Evolutionary conservation across 1,140 invertebrate species (phyloP).

Genomic region (Leptonema lineaticorne): DNA sequence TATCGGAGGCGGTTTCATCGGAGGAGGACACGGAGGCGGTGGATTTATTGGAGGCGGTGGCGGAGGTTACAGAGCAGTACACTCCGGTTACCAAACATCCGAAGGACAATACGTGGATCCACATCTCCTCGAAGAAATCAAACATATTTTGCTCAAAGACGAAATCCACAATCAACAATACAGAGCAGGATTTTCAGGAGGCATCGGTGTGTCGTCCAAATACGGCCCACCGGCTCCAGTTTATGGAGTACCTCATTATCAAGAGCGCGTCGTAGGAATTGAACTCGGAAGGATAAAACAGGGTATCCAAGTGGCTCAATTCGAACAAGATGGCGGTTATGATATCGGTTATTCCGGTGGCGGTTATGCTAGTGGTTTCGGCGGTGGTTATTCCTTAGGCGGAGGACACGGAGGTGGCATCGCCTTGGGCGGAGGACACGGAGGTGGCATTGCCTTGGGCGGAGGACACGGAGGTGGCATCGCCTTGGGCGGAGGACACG

Average conservation of each 20-base stretch:
- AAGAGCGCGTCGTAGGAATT: conserved; percentile 62
- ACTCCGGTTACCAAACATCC: conserved; percentile 69
- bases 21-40: conserved; percentile 45
- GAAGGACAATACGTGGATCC: conserved; percentile 78
- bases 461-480: conserved; percentile 44
- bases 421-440: conserved; percentile 44
- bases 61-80: conserved; percentile 71
- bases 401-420: conserved; percentile 43
- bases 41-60: conserved; percentile 59
- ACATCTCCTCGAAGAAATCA: conserved; percentile 75
- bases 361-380: conserved; percentile 45
- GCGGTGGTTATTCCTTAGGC: conserved; percentile 39
- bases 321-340: conserved; percentile 56
- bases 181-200: conserved; percentile 47
- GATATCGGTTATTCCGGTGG: conserved; percentile 39
- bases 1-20: conserved; percentile 45
- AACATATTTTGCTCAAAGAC: conserved; percentile 77
- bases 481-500: conserved; percentile 40
- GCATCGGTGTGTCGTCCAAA: conserved; percentile 54
- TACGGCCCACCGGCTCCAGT: conserved; percentile 60
- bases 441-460: conserved; percentile 45
- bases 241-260: conserved; percentile 58
- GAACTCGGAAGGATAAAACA: conserved; percentile 65
- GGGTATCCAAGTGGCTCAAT: conserved; percentile 67
- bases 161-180: conserved; percentile 63